These are phyloP conservation scores for Bubo blakistoni DNA, from an alignment of 2,113 vertebrate genomes.

Conservation along the genomic window DNA sequence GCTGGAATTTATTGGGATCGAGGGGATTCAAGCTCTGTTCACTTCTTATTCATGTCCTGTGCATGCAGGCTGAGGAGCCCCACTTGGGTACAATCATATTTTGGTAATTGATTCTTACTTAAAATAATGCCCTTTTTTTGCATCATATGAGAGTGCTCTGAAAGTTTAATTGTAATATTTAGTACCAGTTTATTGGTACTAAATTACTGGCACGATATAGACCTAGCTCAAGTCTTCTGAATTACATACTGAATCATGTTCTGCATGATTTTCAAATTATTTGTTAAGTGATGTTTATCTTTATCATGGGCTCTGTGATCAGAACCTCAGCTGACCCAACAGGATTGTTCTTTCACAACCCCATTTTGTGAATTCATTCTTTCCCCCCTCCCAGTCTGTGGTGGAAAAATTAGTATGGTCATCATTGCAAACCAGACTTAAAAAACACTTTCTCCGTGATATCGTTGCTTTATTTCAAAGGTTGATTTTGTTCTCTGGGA, in stretches of 20 bases:
- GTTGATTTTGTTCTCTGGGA: not conserved
- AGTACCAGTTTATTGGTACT: not conserved
- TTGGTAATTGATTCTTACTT: not conserved
- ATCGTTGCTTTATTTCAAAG: not conserved
- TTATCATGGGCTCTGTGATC: not conserved
- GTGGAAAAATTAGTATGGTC: not conserved
- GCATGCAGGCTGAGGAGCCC: not conserved
- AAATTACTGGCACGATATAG: rapidly evolving
- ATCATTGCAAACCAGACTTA: not conserved
- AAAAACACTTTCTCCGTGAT: not conserved
- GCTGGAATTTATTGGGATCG: not conserved
- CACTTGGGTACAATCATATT: not conserved
- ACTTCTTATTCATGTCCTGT: not conserved
- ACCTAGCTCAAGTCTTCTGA: not conserved
- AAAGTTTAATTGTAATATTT: not conserved
- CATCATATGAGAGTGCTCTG: not conserved
- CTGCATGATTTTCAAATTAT: not conserved
- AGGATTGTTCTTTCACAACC: not conserved
- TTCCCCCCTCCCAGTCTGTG: not conserved
- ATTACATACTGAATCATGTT: not conserved
- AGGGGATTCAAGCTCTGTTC: not conserved
- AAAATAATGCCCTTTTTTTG: not conserved
- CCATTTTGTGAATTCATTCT: not conserved
- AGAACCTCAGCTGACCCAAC: not conserved
- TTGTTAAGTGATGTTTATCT: not conserved